These are phyloP conservation scores for Nineta flava DNA, from an alignment of 2,888 invertebrate species.

Conservation along the genomic window DNA sequence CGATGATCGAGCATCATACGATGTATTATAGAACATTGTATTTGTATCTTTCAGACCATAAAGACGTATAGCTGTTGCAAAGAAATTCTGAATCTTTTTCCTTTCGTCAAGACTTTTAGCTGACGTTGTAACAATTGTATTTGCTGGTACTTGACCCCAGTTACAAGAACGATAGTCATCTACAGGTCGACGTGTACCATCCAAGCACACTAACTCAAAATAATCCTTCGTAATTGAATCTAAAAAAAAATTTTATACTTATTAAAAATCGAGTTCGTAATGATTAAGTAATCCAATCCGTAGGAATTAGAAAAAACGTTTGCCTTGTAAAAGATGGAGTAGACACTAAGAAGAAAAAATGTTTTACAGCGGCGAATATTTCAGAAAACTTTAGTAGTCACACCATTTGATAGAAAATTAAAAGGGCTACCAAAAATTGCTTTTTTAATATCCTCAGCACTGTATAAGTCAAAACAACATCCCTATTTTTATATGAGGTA, in stretches of 20 bases:
- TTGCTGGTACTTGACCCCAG: slow-evolving; percentile 74
- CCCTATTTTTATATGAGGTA: too few relatives aligned
- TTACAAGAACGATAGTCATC: slow-evolving; percentile 59
- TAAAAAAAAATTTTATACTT: slow-evolving; percentile 1
- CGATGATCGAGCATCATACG: not conserved
- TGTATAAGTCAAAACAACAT: too few relatives aligned
- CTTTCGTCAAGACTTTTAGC: slow-evolving; percentile 44
- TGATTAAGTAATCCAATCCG: too few relatives aligned
- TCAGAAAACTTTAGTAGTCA: too few relatives aligned
- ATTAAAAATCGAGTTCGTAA: too few relatives aligned
- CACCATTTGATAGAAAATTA: too few relatives aligned
- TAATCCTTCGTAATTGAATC: slow-evolving; percentile 41
- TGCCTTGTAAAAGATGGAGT: not conserved
- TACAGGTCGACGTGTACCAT: slow-evolving; percentile 53
- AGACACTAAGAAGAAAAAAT: too few relatives aligned
- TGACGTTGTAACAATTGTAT: slow-evolving; percentile 75
- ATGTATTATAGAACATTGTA: slow-evolving; percentile 5
- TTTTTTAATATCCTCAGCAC: too few relatives aligned
- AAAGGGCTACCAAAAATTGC: too few relatives aligned
- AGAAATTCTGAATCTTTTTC: slow-evolving; percentile 43
- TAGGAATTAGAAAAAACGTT: too few relatives aligned
- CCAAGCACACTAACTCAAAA: slow-evolving; percentile 68
- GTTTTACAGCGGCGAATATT: too few relatives aligned
- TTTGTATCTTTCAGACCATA: slow-evolving; percentile 27
- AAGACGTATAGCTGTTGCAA: slow-evolving; percentile 41